A percentile compares a stretch with the other conserved stretches of the same genome.
These are phyloP conservation scores for Aphelinus atriplicis DNA, from an alignment of 1,140 invertebrate genomes.

Conservation along the genomic window DNA sequence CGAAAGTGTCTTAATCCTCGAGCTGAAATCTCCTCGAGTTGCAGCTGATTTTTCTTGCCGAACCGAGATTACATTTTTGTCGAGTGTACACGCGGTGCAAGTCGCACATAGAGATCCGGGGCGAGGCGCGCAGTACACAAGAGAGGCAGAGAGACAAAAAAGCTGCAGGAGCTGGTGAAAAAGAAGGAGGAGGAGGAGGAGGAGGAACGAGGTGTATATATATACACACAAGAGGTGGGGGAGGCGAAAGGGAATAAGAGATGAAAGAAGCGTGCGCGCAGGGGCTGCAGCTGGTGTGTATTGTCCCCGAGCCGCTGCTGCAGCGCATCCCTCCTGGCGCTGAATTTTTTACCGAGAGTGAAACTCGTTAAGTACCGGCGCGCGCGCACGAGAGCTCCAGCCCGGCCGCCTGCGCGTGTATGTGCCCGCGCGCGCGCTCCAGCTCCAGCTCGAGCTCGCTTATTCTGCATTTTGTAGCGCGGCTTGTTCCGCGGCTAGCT, in stretches of 20 bases:
- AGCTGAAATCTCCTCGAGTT: too few relatives aligned
- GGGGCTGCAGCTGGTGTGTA: too few relatives aligned
- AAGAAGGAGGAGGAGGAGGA: background rate
- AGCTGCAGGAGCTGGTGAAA: background rate
- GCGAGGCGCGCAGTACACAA: too few relatives aligned
- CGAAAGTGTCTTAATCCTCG: too few relatives aligned
- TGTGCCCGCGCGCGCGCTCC: background rate
- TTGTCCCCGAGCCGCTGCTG: too few relatives aligned
- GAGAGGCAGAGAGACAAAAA: background rate
- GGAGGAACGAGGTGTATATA: constrained; percentile 23
- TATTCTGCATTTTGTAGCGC: constrained; percentile 19
- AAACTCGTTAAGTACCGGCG: constrained; percentile 38
- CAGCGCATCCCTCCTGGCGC: background rate
- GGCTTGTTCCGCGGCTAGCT: background rate
- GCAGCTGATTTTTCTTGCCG: too few relatives aligned
- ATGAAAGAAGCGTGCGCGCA: too few relatives aligned
- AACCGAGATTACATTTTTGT: too few relatives aligned
- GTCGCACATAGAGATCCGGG: too few relatives aligned
- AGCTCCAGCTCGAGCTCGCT: background rate
- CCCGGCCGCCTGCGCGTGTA: too few relatives aligned
- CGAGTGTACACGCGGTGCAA: too few relatives aligned
- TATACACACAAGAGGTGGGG: background rate
- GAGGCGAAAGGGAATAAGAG: too few relatives aligned
- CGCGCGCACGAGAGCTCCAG: background rate
- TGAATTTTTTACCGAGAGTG: constrained; percentile 41